Evolutionary conservation across 2,888 invertebrate genomes (phyloP).

Genomic region (Cistogaster globosa): DNA sequence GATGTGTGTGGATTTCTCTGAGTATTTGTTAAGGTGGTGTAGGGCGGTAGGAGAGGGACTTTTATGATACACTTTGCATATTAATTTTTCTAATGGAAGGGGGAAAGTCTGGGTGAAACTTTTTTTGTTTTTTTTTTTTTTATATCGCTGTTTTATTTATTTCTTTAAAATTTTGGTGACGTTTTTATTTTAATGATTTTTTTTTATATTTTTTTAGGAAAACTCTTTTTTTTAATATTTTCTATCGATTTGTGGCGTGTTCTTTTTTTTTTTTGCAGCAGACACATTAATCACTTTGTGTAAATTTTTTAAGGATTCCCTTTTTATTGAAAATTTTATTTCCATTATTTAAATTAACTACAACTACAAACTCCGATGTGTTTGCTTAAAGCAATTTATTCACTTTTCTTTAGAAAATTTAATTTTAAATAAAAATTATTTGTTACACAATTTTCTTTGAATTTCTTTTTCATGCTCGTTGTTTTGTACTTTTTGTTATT

Average conservation of each 20-base stretch:
- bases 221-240: constrained; percentile 11
- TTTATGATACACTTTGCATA: constrained; percentile 55
- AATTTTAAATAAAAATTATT: constrained; percentile 56
- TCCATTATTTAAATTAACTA: not conserved
- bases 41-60: constrained; percentile 52
- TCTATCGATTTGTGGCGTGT: constrained; percentile 39
- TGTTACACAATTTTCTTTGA: constrained; percentile 70
- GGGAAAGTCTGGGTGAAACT: constrained; percentile 66
- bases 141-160: not conserved
- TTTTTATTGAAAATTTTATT: not conserved
- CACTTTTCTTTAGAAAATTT: constrained; percentile 10
- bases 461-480: constrained; percentile 35
- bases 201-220: not conserved
- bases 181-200: constrained; percentile 16
- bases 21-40: constrained; percentile 24
- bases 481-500: constrained; percentile 38
- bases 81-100: constrained; percentile 58
- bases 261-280: constrained; percentile 21
- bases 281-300: constrained; percentile 48
- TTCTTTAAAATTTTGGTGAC: not conserved
- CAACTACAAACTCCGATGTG: too few species aligned
- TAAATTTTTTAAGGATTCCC: not conserved
- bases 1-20: constrained; percentile 23
- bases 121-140: constrained; percentile 25
- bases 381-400: not conserved